phyloP scores from a whole-genome alignment of 2,888 invertebrate species.

The Anodontia alba region DNA sequence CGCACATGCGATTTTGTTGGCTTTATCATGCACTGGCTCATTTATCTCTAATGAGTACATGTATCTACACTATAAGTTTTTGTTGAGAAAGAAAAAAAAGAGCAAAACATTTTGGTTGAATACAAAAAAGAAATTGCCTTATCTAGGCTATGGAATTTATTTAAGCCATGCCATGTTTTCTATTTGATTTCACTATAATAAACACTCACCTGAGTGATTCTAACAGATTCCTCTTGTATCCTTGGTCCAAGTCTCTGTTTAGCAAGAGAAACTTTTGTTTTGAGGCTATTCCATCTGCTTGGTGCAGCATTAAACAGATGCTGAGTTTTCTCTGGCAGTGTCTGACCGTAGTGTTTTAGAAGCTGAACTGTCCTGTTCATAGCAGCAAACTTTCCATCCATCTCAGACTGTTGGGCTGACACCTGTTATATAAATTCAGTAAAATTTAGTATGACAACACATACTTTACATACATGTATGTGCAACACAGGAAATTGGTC shows the following conservation, averaged over 20 bases:
- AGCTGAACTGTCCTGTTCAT: slow-evolving; percentile 84
- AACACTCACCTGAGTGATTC: slow-evolving; percentile 81
- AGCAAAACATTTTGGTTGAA: too few species aligned
- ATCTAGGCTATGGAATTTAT: too few species aligned
- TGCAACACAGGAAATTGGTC: not conserved
- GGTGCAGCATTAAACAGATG: slow-evolving; percentile 82
- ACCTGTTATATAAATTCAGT: too few species aligned
- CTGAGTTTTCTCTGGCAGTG: slow-evolving; percentile 80
- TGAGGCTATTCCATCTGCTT: slow-evolving; percentile 83
- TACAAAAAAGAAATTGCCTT: too few species aligned
- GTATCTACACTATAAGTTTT: too few species aligned
- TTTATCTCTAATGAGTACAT: too few species aligned
- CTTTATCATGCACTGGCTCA: too few species aligned
- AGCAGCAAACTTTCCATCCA: slow-evolving; percentile 84
- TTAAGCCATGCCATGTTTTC: too few species aligned
- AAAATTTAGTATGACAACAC: too few species aligned
- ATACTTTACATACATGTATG: not conserved
- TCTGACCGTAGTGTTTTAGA: slow-evolving; percentile 83
- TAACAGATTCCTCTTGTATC: slow-evolving; percentile 84
- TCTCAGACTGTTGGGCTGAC: slow-evolving; percentile 83
- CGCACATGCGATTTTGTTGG: too few species aligned
- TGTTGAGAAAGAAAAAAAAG: too few species aligned
- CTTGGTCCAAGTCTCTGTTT: slow-evolving; percentile 84
- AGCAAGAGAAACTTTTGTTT: slow-evolving; percentile 84
- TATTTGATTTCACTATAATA: too few species aligned